Percentiles rank a stretch among this genome's conserved stretches.
Conservation (phyloP, 2,113 vertebrate genomes). For the Toxostoma redivivum region DNA sequence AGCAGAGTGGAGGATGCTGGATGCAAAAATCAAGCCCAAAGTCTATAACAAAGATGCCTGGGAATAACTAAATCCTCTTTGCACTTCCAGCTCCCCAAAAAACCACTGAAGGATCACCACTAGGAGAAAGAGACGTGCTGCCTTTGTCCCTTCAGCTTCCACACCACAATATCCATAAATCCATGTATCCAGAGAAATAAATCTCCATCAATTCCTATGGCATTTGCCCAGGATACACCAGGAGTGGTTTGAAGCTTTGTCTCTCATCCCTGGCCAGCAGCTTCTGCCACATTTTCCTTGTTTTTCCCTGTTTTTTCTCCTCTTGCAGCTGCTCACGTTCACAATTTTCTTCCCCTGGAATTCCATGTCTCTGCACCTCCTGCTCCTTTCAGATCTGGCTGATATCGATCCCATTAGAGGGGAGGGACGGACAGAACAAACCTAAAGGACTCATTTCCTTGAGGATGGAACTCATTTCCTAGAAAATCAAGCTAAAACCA, state of each 20-base stretch:
- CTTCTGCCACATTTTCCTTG: not conserved
- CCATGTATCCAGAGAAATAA: fast-evolving
- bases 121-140: not conserved
- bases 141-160: not conserved
- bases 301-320: not conserved
- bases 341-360: fast-evolving
- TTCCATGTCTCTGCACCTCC: not conserved
- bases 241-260: not conserved
- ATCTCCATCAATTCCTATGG: fast-evolving
- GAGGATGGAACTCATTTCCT: constrained; percentile 29
- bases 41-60: not conserved
- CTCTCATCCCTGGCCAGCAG: not conserved
- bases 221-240: not conserved
- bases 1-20: not conserved
- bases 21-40: not conserved
- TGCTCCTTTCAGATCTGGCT: not conserved
- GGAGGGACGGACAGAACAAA: not conserved
- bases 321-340: fast-evolving
- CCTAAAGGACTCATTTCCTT: constrained; percentile 44
- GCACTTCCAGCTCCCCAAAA: not conserved
- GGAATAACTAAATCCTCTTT: not conserved
- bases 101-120: fast-evolving
- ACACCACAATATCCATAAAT: not conserved
- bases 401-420: not conserved
- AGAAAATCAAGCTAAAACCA: constrained; percentile 27